phyloP scores from a whole-genome alignment of 2,888 invertebrate species.

The Hoplodrina blanda region DNA sequence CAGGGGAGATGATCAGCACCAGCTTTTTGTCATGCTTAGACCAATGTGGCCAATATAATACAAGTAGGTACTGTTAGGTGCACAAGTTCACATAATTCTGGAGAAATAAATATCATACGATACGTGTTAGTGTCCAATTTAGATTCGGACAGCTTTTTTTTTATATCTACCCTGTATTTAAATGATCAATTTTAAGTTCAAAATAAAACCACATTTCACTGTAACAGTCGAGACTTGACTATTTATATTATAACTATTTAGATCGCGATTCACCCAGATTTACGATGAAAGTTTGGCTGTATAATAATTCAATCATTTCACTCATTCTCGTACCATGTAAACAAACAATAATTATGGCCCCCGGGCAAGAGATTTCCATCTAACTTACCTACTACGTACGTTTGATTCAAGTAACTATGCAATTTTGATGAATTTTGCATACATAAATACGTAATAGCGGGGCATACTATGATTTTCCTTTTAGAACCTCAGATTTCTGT shows the following conservation, averaged over 20 bases:
- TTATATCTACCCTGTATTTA: too few species aligned
- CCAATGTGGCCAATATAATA: slow-evolving; percentile 15
- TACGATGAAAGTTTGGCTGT: too few species aligned
- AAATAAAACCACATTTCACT: neutral
- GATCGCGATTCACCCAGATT: neutral
- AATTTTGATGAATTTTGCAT: slow-evolving; percentile 23
- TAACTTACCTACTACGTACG: neutral
- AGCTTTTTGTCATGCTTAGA: slow-evolving; percentile 26
- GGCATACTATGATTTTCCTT: slow-evolving; percentile 2
- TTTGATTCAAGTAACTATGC: slow-evolving; percentile 19
- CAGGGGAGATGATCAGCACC: slow-evolving; percentile 41
- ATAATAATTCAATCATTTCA: neutral
- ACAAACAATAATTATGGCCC: neutral
- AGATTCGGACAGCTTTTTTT: too few species aligned
- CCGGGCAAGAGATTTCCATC: slow-evolving; percentile 9
- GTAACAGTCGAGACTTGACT: neutral
- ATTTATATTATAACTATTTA: neutral
- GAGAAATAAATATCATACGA: too few species aligned
- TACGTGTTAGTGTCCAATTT: too few species aligned
- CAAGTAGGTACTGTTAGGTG: neutral
- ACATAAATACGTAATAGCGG: slow-evolving; percentile 2
- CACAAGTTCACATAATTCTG: neutral
- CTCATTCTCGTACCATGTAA: neutral
- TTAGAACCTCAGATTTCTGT: neutral
- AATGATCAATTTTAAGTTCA: neutral